Evolutionary conservation across 2,113 vertebrate species (phyloP).

Genomic region (Periophthalmus modestus): DNA sequence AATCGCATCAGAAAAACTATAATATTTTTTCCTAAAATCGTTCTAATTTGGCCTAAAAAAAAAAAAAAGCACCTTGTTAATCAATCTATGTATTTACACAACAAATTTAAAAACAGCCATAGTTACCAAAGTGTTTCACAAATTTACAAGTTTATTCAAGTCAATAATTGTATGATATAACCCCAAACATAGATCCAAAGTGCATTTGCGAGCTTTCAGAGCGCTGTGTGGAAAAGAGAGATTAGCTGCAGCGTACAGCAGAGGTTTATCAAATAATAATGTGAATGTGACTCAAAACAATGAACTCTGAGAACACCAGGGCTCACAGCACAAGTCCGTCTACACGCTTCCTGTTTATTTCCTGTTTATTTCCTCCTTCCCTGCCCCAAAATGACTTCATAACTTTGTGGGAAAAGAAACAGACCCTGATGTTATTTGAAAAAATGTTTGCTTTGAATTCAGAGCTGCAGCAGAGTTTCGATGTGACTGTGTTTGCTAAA

Average conservation of each 20-base stretch:
- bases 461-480: too few relatives aligned
- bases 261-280: constrained; percentile 45
- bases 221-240: constrained; percentile 24
- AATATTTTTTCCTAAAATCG: too few relatives aligned
- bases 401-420: background rate
- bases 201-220: constrained; percentile 19
- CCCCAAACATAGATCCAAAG: constrained; percentile 8
- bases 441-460: background rate
- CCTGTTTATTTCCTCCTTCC: constrained; percentile 4
- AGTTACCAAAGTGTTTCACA: too few relatives aligned
- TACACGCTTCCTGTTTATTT: constrained; percentile 2
- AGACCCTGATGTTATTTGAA: background rate
- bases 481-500: too few relatives aligned
- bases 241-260: constrained; percentile 34
- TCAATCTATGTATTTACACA: too few relatives aligned
- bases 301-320: background rate
- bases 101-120: too few relatives aligned
- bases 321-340: constrained; percentile 8
- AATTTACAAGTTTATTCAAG: background rate
- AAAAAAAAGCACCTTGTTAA: too few relatives aligned
- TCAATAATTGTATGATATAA: constrained; percentile 38
- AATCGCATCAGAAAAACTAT: too few relatives aligned
- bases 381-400: constrained; percentile 1
- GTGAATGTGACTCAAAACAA: constrained; percentile 32
- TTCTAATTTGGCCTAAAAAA: too few relatives aligned